Evolutionary conservation across 2,113 vertebrate genomes (phyloP).

Genomic region (Gulo gulo): DNA sequence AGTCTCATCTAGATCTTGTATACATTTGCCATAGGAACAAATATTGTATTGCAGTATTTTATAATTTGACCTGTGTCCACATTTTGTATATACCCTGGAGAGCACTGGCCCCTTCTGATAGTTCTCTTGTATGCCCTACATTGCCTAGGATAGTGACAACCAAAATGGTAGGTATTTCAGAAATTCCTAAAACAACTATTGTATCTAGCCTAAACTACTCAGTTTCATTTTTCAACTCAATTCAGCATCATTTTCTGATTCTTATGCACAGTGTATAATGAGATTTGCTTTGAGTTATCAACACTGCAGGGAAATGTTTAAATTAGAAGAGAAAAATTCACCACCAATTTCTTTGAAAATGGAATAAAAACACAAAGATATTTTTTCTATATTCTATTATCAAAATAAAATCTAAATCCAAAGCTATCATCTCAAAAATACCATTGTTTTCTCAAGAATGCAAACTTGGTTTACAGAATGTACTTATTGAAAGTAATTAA

Average conservation of each 20-base stretch:
- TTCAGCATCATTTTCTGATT: slow-evolving; percentile 64
- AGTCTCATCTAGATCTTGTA: neutral
- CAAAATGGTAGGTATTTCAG: neutral
- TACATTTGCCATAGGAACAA: neutral
- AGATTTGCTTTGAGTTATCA: slow-evolving; percentile 75
- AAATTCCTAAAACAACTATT: neutral
- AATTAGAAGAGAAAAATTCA: slow-evolving; percentile 64
- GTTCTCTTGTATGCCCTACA: neutral
- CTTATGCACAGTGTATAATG: slow-evolving; percentile 61
- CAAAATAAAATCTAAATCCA: slow-evolving; percentile 68
- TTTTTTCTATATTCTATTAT: slow-evolving; percentile 63
- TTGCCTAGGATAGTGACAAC: neutral
- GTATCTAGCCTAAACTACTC: neutral
- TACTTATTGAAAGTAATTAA: slow-evolving; percentile 68
- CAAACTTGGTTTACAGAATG: slow-evolving; percentile 65
- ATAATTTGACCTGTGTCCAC: neutral
- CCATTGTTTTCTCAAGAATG: slow-evolving; percentile 51
- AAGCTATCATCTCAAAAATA: slow-evolving; percentile 49
- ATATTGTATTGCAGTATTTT: neutral
- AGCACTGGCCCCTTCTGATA: neutral
- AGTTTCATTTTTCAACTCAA: slow-evolving; percentile 61
- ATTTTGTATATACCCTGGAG: neutral
- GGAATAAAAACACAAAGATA: slow-evolving; percentile 65
- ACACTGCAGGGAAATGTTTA: slow-evolving; percentile 72
- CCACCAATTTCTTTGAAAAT: slow-evolving; percentile 70